Evolutionary conservation across 2,113 vertebrate genomes (phyloP), one percentile per base, ranked within the genome.

Genomic region (Anser brachyrhynchus): DNA sequence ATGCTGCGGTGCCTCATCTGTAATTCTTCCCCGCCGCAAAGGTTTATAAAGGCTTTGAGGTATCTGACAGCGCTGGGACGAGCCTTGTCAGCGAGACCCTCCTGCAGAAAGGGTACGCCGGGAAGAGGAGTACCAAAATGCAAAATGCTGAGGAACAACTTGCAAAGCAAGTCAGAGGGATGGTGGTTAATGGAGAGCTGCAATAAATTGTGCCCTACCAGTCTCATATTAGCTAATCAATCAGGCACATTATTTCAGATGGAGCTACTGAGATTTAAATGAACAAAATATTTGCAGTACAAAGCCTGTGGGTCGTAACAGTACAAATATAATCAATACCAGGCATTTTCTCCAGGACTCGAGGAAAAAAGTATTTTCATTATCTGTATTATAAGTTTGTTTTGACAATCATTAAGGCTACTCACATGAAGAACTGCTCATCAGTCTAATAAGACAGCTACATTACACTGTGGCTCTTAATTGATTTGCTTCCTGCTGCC

Each of bases 341-440:
- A 46, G 43, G 54, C 51, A 87, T 94, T 93, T 90, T 93, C 86
- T 89, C 7, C 46, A 61, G 84, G 77, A 95, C 54, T 92, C 66
- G 31, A 93, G 84, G 22, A 17, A 41, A 73, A 35, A 94, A 89
- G 62, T 92, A 93, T 97, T 96, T 96, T 93, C 90, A 89, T 94
- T 96, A 94, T 90, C 89, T 51, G 25, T 93, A 87, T 89, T 93
- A 49, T 78, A 96, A 96, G 92, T 95, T 96, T 96, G 86, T 94
- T 96, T 96, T 94, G 90, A 93, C 76, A 87, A 92, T 94, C 80
- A 79, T 92, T 96, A 95, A 94, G 77, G 74, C 80, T 87, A 92
- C 89, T 94, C 61, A 52, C 29, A 89, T 35, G 66, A 92, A 96
- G 64, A 94, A 89, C 18, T 84, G 74, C 62, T 95, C 86, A 96